Evolutionary conservation across 2,113 vertebrate genomes (phyloP).

Genomic region (Rhea americana): DNA sequence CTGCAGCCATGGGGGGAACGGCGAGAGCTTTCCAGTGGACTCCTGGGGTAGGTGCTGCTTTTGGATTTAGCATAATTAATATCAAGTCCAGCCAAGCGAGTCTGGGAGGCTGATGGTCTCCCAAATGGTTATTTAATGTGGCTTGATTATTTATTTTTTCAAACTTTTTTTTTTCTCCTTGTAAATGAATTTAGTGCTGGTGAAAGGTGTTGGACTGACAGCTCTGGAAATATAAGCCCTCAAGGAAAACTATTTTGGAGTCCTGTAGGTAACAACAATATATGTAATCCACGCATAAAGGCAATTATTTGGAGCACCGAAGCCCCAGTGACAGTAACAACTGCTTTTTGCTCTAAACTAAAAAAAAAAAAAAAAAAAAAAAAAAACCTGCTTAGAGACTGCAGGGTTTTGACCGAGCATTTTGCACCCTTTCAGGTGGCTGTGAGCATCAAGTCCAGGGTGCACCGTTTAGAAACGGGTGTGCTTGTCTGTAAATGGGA

Average conservation of each 20-base stretch:
- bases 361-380: neutral
- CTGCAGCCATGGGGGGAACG: neutral
- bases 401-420: neutral
- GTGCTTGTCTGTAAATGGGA: neutral
- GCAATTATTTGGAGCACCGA: neutral
- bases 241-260: slow-evolving; percentile 16
- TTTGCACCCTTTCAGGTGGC: neutral
- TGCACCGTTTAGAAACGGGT: neutral
- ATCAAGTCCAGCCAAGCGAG: slow-evolving; percentile 38
- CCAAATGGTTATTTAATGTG: slow-evolving; percentile 35
- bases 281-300: neutral
- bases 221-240: slow-evolving; percentile 7
- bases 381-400: neutral
- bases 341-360: neutral
- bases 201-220: slow-evolving; percentile 47
- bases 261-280: neutral
- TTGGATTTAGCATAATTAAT: slow-evolving; percentile 46
- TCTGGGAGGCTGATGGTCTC: neutral
- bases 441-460: accelerated
- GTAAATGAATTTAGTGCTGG: neutral
- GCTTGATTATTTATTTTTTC: slow-evolving; percentile 15
- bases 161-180: neutral
- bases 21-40: neutral
- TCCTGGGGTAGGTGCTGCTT: slow-evolving; percentile 21
- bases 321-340: neutral